These are phyloP conservation scores for Hoplostethus atlanticus DNA, from an alignment of 2,797 vertebrate genomes.

Conservation along the genomic window DNA sequence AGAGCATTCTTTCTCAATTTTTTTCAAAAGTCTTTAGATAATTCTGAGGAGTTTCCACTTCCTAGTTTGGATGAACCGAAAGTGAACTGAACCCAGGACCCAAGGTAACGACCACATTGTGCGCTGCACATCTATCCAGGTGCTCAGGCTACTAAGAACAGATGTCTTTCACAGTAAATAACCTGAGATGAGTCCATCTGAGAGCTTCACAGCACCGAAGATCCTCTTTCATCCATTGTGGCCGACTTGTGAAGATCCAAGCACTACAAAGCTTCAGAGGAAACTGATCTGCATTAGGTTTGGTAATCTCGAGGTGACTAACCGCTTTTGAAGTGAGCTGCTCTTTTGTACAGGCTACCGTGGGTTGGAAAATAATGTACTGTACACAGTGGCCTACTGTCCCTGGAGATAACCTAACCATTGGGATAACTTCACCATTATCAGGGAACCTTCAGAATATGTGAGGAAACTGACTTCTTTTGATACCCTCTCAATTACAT, in stretches of 20 bases:
- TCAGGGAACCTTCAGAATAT: conserved; percentile 24
- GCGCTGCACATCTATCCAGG: conserved; percentile 31
- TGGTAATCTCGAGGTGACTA: conserved; percentile 79
- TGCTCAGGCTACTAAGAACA: conserved; percentile 46
- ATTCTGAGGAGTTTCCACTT: neutral
- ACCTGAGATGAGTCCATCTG: conserved; percentile 66
- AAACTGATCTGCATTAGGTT: conserved; percentile 75
- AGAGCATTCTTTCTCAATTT: neutral
- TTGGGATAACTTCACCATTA: conserved; percentile 23
- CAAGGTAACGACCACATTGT: conserved; percentile 26
- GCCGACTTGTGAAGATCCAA: conserved; percentile 64
- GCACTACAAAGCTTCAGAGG: conserved; percentile 69
- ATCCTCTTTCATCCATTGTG: conserved; percentile 83
- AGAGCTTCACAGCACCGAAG: conserved; percentile 60
- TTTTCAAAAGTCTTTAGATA: neutral
- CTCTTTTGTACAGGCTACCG: conserved; percentile 65
- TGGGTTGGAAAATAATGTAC: conserved; percentile 44
- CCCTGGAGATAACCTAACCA: conserved; percentile 45
- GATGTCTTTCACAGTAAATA: conserved; percentile 67
- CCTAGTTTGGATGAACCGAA: conserved; percentile 25
- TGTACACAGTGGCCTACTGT: conserved; percentile 8
- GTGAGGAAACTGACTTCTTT: conserved; percentile 47
- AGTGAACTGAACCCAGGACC: conserved; percentile 14
- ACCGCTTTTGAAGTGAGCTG: conserved; percentile 75
- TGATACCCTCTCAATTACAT: conserved; percentile 24